These are phyloP conservation scores for Meiosimyza decipiens DNA, from an alignment of 2,888 invertebrate genomes.

Conservation along the genomic window DNA sequence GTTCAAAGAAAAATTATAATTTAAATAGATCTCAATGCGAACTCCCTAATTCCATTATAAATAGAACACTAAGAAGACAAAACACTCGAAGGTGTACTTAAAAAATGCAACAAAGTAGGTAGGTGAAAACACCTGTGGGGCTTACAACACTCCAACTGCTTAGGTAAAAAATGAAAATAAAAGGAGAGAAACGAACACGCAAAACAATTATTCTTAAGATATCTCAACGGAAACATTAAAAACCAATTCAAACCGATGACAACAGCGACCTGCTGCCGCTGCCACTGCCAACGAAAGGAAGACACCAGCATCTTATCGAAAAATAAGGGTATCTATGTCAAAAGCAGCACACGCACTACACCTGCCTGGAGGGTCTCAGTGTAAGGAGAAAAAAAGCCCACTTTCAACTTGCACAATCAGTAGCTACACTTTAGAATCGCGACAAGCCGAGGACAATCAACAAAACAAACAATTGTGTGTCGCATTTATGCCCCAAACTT, in stretches of 20 bases:
- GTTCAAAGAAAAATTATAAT: no score
- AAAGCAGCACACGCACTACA: conserved; percentile 42
- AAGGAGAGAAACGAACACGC: conserved; percentile 53
- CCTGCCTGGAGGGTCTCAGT: conserved; percentile 49
- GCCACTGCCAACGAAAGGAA: conserved; percentile 30
- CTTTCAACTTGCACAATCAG: conserved; percentile 8
- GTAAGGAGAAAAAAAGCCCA: conserved; percentile 13
- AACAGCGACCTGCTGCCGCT: conserved; percentile 43
- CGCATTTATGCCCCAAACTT: conserved; percentile 10
- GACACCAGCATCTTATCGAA: conserved; percentile 27
- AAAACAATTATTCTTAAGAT: conserved; percentile 67
- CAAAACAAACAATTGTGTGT: conserved; percentile 54
- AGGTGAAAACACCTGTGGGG: conserved; percentile 43
- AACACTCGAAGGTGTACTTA: conserved; percentile 24
- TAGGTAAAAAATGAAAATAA: not conserved
- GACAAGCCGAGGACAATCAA: conserved; percentile 54
- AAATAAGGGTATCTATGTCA: conserved; percentile 37
- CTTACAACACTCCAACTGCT: not conserved
- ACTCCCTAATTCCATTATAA: not conserved
- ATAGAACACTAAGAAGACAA: conserved; percentile 24
- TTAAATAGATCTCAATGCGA: not conserved
- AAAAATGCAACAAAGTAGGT: conserved; percentile 7
- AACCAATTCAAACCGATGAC: conserved; percentile 67
- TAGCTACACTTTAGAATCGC: conserved; percentile 31
- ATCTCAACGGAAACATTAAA: conserved; percentile 67